phyloP scores from a whole-genome alignment of 2,113 vertebrate species.

The Phodopus roborovskii region DNA sequence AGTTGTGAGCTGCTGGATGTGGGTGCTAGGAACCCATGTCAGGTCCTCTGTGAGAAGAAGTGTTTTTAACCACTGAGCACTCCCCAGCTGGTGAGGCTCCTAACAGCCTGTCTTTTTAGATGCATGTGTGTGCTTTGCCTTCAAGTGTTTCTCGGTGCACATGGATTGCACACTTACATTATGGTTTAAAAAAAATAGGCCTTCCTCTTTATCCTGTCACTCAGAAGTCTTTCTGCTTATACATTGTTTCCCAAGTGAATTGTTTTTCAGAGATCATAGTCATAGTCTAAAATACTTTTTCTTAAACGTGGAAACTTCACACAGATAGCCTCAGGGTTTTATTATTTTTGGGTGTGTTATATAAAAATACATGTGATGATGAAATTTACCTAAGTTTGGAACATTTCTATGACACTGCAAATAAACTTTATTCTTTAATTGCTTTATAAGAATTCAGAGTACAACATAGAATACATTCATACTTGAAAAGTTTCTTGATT shows the following conservation, averaged over 20 bases:
- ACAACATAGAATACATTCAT: background rate
- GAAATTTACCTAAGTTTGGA: background rate
- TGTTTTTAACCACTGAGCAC: background rate
- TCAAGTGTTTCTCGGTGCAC: slow-evolving; percentile 17
- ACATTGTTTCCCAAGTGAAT: background rate
- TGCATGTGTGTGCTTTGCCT: background rate
- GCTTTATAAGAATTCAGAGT: background rate
- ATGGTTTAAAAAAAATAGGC: background rate
- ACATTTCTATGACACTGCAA: background rate
- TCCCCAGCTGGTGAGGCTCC: background rate
- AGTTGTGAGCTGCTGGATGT: background rate
- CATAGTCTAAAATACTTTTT: background rate
- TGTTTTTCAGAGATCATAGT: background rate
- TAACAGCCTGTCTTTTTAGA: background rate
- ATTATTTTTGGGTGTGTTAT: slow-evolving; percentile 38
- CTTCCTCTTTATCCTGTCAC: background rate
- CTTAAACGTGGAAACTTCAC: background rate
- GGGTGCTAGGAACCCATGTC: background rate
- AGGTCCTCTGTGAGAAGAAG: background rate
- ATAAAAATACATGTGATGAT: slow-evolving; percentile 23
- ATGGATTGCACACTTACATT: background rate
- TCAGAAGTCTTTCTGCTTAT: background rate
- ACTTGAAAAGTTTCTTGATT: background rate
- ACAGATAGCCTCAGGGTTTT: slow-evolving; percentile 10
- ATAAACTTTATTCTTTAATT: slow-evolving; percentile 30